Conservation (phyloP, 1,140 invertebrate genomes). For the Hylaeus anthracinus region DNA sequence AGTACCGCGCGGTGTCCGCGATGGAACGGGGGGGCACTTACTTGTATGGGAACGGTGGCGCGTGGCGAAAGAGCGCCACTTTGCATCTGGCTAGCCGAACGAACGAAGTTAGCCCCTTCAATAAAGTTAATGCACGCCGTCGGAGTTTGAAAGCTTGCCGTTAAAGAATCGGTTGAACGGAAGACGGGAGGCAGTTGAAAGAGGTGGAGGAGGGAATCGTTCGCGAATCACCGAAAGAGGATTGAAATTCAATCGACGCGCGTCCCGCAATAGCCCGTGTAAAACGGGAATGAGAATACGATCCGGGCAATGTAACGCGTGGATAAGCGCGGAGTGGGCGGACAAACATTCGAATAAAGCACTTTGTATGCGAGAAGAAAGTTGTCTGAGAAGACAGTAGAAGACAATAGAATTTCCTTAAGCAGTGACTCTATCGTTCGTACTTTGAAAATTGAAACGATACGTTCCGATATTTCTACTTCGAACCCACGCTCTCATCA, state of each 20-base stretch:
- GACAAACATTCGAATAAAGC: too few relatives aligned
- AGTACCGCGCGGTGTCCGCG: not conserved
- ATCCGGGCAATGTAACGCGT: not conserved
- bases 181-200: not conserved
- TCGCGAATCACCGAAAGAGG: slow-evolving; percentile 19
- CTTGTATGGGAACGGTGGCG: not conserved
- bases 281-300: slow-evolving; percentile 21
- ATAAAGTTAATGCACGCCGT: slow-evolving; percentile 58
- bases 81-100: slow-evolving; percentile 44
- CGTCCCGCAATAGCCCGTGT: slow-evolving; percentile 30
- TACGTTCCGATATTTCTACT: too few relatives aligned
- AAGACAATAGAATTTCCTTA: too few relatives aligned
- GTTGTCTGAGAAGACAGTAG: too few relatives aligned
- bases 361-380: too few relatives aligned
- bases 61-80: slow-evolving; percentile 33
- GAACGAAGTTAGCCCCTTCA: slow-evolving; percentile 51
- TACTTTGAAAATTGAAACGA: too few relatives aligned
- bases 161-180: slow-evolving; percentile 29
- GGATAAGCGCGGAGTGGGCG: too few relatives aligned
- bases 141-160: slow-evolving; percentile 37
- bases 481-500: too few relatives aligned
- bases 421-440: too few relatives aligned
- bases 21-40: not conserved
- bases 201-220: slow-evolving; percentile 4
- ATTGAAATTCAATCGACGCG: slow-evolving; percentile 57